Conservation (phyloP, 2,797 vertebrate species). For the Pitangus sulphuratus region DNA sequence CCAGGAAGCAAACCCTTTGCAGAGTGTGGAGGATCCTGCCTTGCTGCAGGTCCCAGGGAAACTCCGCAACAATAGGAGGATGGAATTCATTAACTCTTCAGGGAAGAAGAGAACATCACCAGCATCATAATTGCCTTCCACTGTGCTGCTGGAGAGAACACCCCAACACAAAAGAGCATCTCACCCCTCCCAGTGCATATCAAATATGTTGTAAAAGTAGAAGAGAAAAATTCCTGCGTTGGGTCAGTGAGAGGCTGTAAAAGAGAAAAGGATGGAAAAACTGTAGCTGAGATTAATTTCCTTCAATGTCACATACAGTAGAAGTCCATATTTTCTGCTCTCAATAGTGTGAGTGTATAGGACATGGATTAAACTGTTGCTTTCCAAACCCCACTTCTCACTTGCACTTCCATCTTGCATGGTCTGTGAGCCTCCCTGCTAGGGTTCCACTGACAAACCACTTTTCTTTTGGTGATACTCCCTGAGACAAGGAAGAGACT, state of each 20-base stretch:
- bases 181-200: not conserved
- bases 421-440: not conserved
- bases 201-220: not conserved
- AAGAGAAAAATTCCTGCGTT: not conserved
- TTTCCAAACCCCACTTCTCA: not conserved
- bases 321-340: not conserved
- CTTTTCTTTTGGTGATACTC: slow-evolving; percentile 28
- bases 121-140: not conserved
- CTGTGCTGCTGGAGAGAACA: not conserved
- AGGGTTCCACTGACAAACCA: not conserved
- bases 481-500: slow-evolving; percentile 50
- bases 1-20: slow-evolving; percentile 51
- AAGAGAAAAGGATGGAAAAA: not conserved
- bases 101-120: not conserved
- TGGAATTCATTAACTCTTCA: slow-evolving; percentile 34
- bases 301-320: not conserved
- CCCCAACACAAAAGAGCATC: not conserved
- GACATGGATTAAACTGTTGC: not conserved
- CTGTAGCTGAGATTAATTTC: not conserved
- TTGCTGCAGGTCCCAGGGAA: not conserved
- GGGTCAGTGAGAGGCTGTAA: not conserved
- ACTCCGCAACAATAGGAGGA: slow-evolving; percentile 21
- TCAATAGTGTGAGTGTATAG: not conserved
- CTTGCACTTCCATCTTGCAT: not conserved
- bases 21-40: not conserved